A percentile compares a stretch with the other conserved stretches of the same genome.
Evolutionary conservation across 1,140 invertebrate genomes (phyloP).

Genomic region (Phthorimaea operculella): DNA sequence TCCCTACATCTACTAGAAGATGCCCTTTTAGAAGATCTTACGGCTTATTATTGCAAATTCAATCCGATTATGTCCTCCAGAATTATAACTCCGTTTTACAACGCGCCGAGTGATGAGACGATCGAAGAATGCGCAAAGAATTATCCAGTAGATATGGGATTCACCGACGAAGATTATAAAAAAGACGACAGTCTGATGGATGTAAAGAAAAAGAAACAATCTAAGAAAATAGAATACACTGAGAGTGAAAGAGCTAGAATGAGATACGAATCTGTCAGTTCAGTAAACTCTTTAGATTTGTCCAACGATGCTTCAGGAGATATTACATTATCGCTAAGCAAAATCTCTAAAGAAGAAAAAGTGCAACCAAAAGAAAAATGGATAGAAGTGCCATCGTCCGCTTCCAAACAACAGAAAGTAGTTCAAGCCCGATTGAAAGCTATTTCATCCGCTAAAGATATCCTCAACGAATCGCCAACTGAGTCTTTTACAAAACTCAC

Average conservation of each 20-base stretch:
- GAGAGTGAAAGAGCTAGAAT: conserved; percentile 59
- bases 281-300: conserved; percentile 54
- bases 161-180: conserved; percentile 49
- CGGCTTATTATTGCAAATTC: conserved; percentile 70
- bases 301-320: conserved; percentile 52
- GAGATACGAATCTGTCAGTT: conserved; percentile 63
- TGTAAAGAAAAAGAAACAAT: conserved; percentile 46
- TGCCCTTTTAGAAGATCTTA: conserved; percentile 70
- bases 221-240: conserved; percentile 59
- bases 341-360: conserved; percentile 52
- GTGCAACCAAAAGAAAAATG: conserved; percentile 32
- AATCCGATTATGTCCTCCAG: conserved; percentile 67
- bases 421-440: conserved; percentile 66
- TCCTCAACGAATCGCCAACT: conserved; percentile 42
- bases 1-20: conserved; percentile 70
- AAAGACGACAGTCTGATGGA: conserved; percentile 41
- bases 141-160: conserved; percentile 55
- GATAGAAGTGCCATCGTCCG: conserved; percentile 56
- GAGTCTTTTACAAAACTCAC: conserved; percentile 55
- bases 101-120: conserved; percentile 66
- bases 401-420: conserved; percentile 58
- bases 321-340: conserved; percentile 53
- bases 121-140: conserved; percentile 62
- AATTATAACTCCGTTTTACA: conserved; percentile 72
- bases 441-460: conserved; percentile 57